Evolutionary conservation across 2,797 vertebrate genomes (phyloP), one percentile per base, ranked within the genome.

Genomic region (Neosalanx taihuensis): DNA sequence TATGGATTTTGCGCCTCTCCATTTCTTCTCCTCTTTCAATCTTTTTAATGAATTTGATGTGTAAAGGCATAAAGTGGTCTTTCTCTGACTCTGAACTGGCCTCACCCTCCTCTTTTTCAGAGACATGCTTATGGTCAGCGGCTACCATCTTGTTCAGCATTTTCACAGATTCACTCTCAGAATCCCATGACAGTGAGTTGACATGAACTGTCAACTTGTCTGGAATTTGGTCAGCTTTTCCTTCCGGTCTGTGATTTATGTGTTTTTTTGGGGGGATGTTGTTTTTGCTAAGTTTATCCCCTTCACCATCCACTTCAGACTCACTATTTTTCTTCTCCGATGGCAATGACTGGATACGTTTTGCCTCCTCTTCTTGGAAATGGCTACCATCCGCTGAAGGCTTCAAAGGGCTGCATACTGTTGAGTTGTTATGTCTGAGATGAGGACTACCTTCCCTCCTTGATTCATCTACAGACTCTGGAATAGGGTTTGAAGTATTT

Each of bases 81-180:
- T 78, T 77, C 13, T 97, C 96, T 0, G 96, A 95, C 69, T 96
- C 97, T 0, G 97, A 95, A 3, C 94, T 94, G 9, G 97, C 96
- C 76, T 99, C 97, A 0, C 98, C 98, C 89, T 99, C 98, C 72
- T 99, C 97, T 87, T 97, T 99, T 69, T 95, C 90, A 33, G 95
- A 97, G 30, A 91, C 80, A 0, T 72, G 76, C 35, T 81, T 88
- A 23, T 88, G 83, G 46, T 84, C 86, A 15, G 73, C 84, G 58
- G 83, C 87, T 0, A 61, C 75, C 3, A 9, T 81, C 72, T 79
- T 90, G 49, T 71, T 73, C 5, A 83, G 75, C 37, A 87, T 75
- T 56, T 90, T 91, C 81, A 96, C 95, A 0, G 93, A 90, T 41
- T 96, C 94, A 0, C 94, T 95, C 41, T 95, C 96, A 0, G 96